Evolutionary conservation across 2,888 invertebrate species (phyloP).

Genomic region (Icerya purchasi): DNA sequence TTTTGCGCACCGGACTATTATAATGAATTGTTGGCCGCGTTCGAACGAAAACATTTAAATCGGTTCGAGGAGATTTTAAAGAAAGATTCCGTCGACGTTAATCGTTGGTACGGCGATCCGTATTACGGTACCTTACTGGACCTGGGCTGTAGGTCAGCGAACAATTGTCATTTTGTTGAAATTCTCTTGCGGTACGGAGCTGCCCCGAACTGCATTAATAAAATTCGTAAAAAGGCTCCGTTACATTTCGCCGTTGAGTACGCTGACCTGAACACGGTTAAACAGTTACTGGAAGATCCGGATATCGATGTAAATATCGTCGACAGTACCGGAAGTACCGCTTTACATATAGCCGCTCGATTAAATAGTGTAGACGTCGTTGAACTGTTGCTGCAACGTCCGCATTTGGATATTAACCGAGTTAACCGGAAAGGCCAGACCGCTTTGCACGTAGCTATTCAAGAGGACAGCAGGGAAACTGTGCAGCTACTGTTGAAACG

Average conservation of each 20-base stretch:
- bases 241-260: constrained; percentile 40
- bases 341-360: constrained; percentile 32
- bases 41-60: constrained; percentile 31
- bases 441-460: constrained; percentile 25
- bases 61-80: constrained; percentile 31
- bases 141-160: constrained; percentile 31
- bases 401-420: constrained; percentile 23
- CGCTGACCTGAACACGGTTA: constrained; percentile 30
- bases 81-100: constrained; percentile 24
- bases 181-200: constrained; percentile 37
- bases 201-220: constrained; percentile 35
- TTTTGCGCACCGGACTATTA: constrained; percentile 19
- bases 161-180: constrained; percentile 33
- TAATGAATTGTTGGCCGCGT: constrained; percentile 30
- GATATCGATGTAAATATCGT: constrained; percentile 31
- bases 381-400: constrained; percentile 20
- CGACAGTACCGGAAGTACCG: constrained; percentile 30
- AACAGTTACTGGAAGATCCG: constrained; percentile 23
- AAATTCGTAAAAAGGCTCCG: constrained; percentile 35
- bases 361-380: constrained; percentile 25
- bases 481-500: constrained; percentile 33
- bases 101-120: constrained; percentile 34
- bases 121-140: constrained; percentile 38
- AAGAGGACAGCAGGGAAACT: constrained; percentile 30
- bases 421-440: constrained; percentile 22